phyloP scores from a whole-genome alignment of 2,888 invertebrate species.

The Serrognathus titanus region DNA sequence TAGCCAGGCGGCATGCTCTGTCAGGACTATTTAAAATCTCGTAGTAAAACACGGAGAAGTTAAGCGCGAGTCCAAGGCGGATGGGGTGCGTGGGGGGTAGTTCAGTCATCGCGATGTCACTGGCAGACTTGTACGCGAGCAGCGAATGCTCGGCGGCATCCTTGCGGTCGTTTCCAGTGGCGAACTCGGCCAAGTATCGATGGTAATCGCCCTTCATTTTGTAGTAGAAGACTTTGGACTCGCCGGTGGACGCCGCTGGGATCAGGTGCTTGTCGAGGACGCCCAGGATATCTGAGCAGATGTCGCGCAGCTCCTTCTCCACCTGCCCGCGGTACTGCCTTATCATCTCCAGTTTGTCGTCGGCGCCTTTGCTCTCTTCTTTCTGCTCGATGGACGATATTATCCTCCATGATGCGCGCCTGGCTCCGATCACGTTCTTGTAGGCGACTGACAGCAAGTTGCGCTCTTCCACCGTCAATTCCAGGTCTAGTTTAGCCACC shows the following conservation, averaged over 20 bases:
- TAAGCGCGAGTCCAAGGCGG: slow-evolving; percentile 93
- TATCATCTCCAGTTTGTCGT: slow-evolving; percentile 92
- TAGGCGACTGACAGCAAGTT: slow-evolving; percentile 97
- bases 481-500: slow-evolving; percentile 90
- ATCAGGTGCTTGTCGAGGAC: slow-evolving; percentile 95
- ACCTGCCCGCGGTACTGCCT: slow-evolving; percentile 92
- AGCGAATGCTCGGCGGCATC: slow-evolving; percentile 95
- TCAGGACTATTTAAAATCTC: slow-evolving; percentile 98
- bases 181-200: slow-evolving; percentile 97
- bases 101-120: slow-evolving; percentile 95
- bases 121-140: slow-evolving; percentile 96
- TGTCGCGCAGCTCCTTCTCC: slow-evolving; percentile 93
- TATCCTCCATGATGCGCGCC: slow-evolving; percentile 97
- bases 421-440: slow-evolving; percentile 98
- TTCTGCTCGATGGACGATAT: slow-evolving; percentile 98
- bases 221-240: slow-evolving; percentile 93
- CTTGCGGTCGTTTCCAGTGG: slow-evolving; percentile 94
- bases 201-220: slow-evolving; percentile 99
- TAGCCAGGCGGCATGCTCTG: slow-evolving; percentile 95
- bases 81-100: slow-evolving; percentile 97
- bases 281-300: slow-evolving; percentile 92
- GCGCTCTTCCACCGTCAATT: slow-evolving; percentile 95
- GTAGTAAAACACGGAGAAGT: slow-evolving; percentile 99
- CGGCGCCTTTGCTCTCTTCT: slow-evolving; percentile 92
- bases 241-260: slow-evolving; percentile 88